Evolutionary conservation across 2,113 vertebrate genomes (phyloP).

Genomic region (Pao palembangensis): DNA sequence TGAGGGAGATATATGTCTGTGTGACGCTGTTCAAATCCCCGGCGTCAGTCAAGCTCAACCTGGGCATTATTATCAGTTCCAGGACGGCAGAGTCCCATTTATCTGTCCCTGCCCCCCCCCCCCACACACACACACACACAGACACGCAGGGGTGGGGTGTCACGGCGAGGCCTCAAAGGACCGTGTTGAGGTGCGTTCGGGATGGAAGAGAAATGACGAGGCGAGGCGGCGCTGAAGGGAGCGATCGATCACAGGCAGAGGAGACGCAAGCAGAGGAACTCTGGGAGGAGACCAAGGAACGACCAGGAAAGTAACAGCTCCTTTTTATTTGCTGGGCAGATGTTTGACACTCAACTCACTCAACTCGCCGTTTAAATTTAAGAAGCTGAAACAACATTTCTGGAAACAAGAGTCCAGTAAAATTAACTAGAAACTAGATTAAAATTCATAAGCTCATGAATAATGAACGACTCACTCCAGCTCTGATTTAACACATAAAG

Average conservation of each 20-base stretch:
- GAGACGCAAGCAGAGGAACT: constrained; percentile 16
- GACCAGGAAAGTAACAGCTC: too few species aligned
- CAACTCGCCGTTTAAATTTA: too few species aligned
- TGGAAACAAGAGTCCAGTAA: too few species aligned
- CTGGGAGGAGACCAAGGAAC: constrained; percentile 13
- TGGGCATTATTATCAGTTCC: constrained; percentile 70
- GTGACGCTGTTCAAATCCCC: constrained; percentile 64
- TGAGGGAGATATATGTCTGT: constrained; percentile 61
- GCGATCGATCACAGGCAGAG: constrained; percentile 37
- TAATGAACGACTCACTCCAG: too few species aligned
- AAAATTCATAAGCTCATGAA: too few species aligned
- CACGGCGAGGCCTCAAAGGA: constrained; percentile 24
- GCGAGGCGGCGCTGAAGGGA: constrained; percentile 17
- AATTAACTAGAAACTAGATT: too few species aligned
- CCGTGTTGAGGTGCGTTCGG: constrained; percentile 17
- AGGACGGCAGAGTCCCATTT: constrained; percentile 64
- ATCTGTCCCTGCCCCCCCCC: constrained; percentile 48
- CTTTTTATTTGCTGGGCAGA: too few species aligned
- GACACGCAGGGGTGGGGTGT: constrained; percentile 34
- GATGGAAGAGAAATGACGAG: constrained; percentile 27
- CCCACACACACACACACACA: constrained; percentile 43
- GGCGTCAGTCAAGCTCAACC: constrained; percentile 73
- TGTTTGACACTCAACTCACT: too few species aligned
- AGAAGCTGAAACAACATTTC: too few species aligned
- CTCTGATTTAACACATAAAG: too few species aligned